A percentile compares a stretch with the other conserved stretches of the same genome.
These are phyloP conservation scores for Phthorimaea operculella DNA, from an alignment of 1,140 invertebrate genomes.

Conservation along the genomic window DNA sequence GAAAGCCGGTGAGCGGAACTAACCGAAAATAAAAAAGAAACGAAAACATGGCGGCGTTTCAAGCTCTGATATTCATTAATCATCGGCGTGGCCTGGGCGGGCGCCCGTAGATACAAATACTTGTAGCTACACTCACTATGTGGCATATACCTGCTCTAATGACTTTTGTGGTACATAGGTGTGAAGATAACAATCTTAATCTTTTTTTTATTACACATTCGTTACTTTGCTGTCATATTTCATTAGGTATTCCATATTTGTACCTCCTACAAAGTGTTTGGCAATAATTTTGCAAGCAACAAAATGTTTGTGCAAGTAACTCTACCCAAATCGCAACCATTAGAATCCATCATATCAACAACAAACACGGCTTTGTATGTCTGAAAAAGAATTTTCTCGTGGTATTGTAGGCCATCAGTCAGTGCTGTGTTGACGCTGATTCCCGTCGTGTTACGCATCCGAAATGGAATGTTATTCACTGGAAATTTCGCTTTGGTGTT, in stretches of 20 bases:
- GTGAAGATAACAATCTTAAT: neutral
- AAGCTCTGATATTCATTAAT: constrained; percentile 55
- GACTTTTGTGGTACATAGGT: constrained; percentile 12
- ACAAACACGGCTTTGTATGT: constrained; percentile 29
- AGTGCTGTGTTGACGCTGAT: constrained; percentile 61
- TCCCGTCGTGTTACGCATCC: constrained; percentile 59
- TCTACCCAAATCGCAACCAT: neutral
- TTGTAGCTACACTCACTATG: constrained; percentile 3
- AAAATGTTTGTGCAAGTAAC: too few relatives aligned
- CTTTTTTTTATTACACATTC: neutral
- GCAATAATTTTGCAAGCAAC: too few relatives aligned
- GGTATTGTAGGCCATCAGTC: constrained; percentile 56
- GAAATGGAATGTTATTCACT: constrained; percentile 66
- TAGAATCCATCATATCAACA: constrained; percentile 12
- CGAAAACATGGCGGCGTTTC: constrained; percentile 40
- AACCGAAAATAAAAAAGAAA: constrained; percentile 28
- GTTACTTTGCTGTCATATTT: too few relatives aligned
- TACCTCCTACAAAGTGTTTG: too few relatives aligned
- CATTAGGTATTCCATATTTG: too few relatives aligned
- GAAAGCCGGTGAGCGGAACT: constrained; percentile 14
- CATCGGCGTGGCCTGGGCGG: constrained; percentile 40
- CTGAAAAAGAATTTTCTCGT: constrained; percentile 57
- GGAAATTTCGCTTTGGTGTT: constrained; percentile 56
- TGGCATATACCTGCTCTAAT: constrained; percentile 15
- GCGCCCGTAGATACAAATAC: constrained; percentile 12